Base-by-base conservation (phyloP, 2,888 invertebrate species). In the Cyaniris semiargus region DNA sequence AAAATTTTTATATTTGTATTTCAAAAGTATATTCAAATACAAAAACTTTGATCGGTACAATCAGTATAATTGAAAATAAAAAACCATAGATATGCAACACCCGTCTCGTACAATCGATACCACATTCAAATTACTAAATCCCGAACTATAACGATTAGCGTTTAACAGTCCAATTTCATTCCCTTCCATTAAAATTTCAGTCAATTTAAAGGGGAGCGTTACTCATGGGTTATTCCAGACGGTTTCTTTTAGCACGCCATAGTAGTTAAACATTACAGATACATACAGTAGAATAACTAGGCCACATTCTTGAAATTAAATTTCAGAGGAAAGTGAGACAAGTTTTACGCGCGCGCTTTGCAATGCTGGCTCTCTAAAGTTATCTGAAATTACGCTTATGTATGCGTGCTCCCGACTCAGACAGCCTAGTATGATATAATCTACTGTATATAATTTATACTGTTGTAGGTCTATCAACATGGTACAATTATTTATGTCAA, bases 131-230 rank as follows among this genome's bases (percentile, higher is more conserved):
- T 71, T n/a, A 38, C 38, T 71, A 71, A 71, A 71, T 38, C 38
- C 38, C 71, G 18, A 38, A n/a, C 34, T 21, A 71, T 70, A 18
- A 34, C 72, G 21, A 44, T 48, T 53, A 74, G 1, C 23, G 53
- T 74, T 53, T 74, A 27, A 53, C 74, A 44, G 27, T 74, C 48
- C 23, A 74, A 74, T 48, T 74, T 48, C 15, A 74, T 21, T 74
- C 23, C 74, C 74, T 53, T 8, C 48, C 27, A 74, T 48, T 74
- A 74, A 74, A 53, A 44, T 74, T 74, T 48, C 44, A 48, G 8
- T 48, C 74, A 27, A 53, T 74, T 74, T 74, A 53, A 74, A 74
- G 74, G 74, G 53, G 74, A 74, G 48, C 74, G 53, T 74, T 74
- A 74, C 15, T 74, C 74, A 74, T 74, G 74, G 74, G 74, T 74